Percentiles rank a stretch among this genome's conserved stretches.
Conservation (phyloP, 2,888 invertebrate genomes). For the Abrostola tripartita region DNA sequence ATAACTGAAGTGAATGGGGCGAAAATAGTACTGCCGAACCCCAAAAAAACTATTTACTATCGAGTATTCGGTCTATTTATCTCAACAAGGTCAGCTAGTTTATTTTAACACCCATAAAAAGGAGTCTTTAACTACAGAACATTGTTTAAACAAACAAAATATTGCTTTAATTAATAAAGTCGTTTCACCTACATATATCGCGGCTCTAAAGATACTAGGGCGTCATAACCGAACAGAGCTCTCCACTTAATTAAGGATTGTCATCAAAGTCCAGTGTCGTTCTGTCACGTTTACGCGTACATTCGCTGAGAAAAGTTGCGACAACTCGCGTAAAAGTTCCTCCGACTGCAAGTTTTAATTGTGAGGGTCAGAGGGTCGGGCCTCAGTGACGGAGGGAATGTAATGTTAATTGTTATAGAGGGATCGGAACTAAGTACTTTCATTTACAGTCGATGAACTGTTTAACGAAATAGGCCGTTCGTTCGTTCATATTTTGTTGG, state of each 20-base stretch:
- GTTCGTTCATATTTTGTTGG: neutral
- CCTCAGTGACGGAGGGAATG: slow-evolving; percentile 26
- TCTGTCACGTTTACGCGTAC: slow-evolving; percentile 45
- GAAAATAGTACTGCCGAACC: too few relatives aligned
- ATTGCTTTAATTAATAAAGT: too few relatives aligned
- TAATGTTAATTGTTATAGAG: slow-evolving; percentile 26
- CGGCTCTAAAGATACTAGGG: neutral
- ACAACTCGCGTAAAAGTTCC: slow-evolving; percentile 54
- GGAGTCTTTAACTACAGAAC: too few relatives aligned
- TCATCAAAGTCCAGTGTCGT: slow-evolving; percentile 44
- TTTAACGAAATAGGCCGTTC: neutral
- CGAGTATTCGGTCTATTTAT: too few relatives aligned
- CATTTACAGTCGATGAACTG: slow-evolving; percentile 25
- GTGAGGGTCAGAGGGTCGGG: slow-evolving; percentile 41
- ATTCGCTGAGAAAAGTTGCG: slow-evolving; percentile 46
- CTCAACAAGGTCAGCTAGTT: too few relatives aligned
- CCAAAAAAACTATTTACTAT: too few relatives aligned
- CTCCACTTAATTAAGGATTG: slow-evolving; percentile 53
- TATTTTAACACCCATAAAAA: too few relatives aligned
- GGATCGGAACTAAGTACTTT: slow-evolving; percentile 30
- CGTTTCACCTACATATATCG: too few relatives aligned
- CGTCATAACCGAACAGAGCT: slow-evolving; percentile 15
- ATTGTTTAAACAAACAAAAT: too few relatives aligned
- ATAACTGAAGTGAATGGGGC: too few relatives aligned
- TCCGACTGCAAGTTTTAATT: slow-evolving; percentile 67